Evolutionary conservation across 2,888 invertebrate species (phyloP), one percentile per base, ranked within the genome.

Genomic region (Sthenelais limicola): DNA sequence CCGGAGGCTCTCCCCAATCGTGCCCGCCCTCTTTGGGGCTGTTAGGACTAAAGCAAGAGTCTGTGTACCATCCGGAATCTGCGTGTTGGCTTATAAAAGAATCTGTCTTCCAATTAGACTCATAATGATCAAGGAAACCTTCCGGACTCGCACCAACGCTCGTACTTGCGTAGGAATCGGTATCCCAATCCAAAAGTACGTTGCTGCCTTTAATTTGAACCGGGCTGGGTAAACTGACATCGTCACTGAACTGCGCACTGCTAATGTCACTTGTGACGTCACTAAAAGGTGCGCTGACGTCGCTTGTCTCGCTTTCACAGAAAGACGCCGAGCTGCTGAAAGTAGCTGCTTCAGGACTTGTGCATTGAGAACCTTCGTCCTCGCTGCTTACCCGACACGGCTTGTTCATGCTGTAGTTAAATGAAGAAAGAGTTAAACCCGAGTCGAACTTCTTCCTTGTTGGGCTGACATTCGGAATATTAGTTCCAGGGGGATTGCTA

Each of bases 61-160:
- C 62, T 7, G 62, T 62, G 38, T 62, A 62, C 62, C 62, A 62
- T 24, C 62, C 62, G 1, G 62, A 62, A 28, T 62, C 62, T 9
- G 62, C 62, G 24, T 62, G 62, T 24, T 62, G 62, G 21, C 62
- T 62, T n/a, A 62, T 62, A 28, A 62, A 62, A n/a, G 62, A 62
- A 26, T 62, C 62, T 21, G 62, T 62, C 38, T 62, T 62, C 62
- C 62, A 62, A 24, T 62, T 43, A n/a, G 38, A 38, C 38, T 62
- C 62, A 24, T 62, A 62, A 15, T 12, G 33, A 12, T 56, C 43
- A 5, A 21, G 5, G 21, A 62, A 62, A 21, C 21, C 1, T 9
- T 62, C 62, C 2, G 62, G 62, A 62, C 62, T 62, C 24, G 62
- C 62, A 12, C 62, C 62, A 5, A 62, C 62, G 38, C 38, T 38